Percentiles rank a stretch among this genome's conserved stretches.
Evolutionary conservation across 2,888 invertebrate species (phyloP).

Genomic region (Cataglyphis albicans): DNA sequence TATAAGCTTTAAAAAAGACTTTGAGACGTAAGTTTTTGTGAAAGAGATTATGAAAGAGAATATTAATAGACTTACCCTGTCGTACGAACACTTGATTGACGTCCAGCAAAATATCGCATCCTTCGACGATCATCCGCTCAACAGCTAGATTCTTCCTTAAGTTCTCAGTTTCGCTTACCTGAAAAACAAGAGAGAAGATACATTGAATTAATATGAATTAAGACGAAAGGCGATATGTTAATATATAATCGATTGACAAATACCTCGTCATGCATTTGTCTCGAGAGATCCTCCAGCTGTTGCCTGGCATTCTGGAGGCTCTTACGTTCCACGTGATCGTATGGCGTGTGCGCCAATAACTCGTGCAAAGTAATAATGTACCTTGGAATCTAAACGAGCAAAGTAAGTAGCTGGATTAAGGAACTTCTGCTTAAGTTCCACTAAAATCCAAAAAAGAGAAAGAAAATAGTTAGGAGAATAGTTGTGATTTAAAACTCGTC

Average conservation of each 20-base stretch:
- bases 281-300: constrained; percentile 94
- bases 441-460: constrained; percentile 30
- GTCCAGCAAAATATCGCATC: constrained; percentile 96
- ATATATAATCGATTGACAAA: neutral
- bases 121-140: constrained; percentile 97
- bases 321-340: constrained; percentile 96
- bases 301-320: constrained; percentile 95
- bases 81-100: constrained; percentile 97
- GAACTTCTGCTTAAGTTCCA: constrained; percentile 17
- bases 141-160: constrained; percentile 96
- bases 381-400: constrained; percentile 91
- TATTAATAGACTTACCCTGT: constrained; percentile 89
- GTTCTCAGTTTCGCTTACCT: constrained; percentile 97
- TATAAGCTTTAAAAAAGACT: neutral
- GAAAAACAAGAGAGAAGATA: constrained; percentile 28
- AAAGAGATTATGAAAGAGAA: neutral
- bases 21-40: neutral
- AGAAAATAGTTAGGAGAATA: constrained; percentile 3
- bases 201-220: neutral
- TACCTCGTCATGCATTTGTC: constrained; percentile 96
- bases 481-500: neutral
- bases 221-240: neutral
- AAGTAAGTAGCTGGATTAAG: constrained; percentile 31
- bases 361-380: constrained; percentile 97
- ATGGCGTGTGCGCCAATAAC: constrained; percentile 95